Base-by-base conservation (phyloP, 2,113 vertebrate genomes). In the Bufo gargarizans region DNA sequence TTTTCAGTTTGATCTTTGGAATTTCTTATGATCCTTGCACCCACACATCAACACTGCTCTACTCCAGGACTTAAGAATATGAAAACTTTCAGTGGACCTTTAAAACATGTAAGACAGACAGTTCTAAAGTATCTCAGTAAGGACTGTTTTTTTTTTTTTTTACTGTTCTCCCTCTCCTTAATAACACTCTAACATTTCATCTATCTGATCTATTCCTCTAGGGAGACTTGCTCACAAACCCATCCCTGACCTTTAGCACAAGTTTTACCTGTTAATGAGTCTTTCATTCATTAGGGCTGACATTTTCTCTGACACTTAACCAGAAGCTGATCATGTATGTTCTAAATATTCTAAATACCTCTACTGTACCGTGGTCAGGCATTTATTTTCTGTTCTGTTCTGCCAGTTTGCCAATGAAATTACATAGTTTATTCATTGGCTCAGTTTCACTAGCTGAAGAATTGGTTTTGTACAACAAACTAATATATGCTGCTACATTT, bases 161-260 rank as follows among this genome's bases (percentile, higher is more conserved):
- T 33, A 33, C 33, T 33, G 4, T 50, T 8, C 59, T n/a, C 10
- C 53, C 69, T 67, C 4, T 13, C 81, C 69, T 83, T 53, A 83
- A 83, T 69, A 83, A 47, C 61, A 53, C 47, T 67, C 22, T 59
- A 55, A 53, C 63, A 69, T 83, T 83, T 83, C 45, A 83, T 83
- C 47, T 71, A 71, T 69, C 82, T 53, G 63, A 71, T 63, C 82
- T 53, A 43, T 84, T 53, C 45, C 65, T 84, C 82, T 84, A 33
- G 49, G 47, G 81, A 69, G n/a, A 33, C 82, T 63, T 77, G 22
- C 43, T 86, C 84, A 85, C 71, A 76, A 50, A 63, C 17, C 56
- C 58, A 58, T 59, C 55, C 17, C n/a, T 85, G 71, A 85, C 71
- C 84, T 85, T 85, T 85, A 49, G 58, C 58, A 43, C 56, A 86